Base-by-base conservation (phyloP, 2,888 invertebrate species). In the Embidobia sp. region DNA sequence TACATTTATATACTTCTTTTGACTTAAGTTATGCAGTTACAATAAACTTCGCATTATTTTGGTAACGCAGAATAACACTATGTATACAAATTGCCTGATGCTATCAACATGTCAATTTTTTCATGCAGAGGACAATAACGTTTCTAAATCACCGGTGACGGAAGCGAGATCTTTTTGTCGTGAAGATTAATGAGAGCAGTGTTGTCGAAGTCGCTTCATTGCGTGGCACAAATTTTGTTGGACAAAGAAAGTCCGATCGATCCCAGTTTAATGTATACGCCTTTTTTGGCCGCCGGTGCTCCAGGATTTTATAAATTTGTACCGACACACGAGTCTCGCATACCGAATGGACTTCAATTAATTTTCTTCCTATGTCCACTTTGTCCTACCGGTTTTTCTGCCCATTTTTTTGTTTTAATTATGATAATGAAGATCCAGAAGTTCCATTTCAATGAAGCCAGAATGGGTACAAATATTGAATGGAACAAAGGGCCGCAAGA, bases 161-260 rank as follows among this genome's bases (percentile, higher is more conserved):
- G 40, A 42, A 42, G 18, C 22, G 44, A 22, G 11, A 22, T 11
- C 3, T 46, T 46, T 26, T 53, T 26, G 53, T 8, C 15, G 26
- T 13, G 15, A 40, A 53, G 53, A 53, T 53, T 37, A 37, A 53
- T 37, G 37, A 19, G 5, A 33, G n/a, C 18, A 19, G 4, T 19
- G 18, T 19, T 18, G 31, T 37, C 53, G 37, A 4, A 22, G 27
- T 27, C 13, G 46, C 15, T 27, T 27, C 26, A 37, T 37, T 37
- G 13, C 11, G n/a, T 10, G 51, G n/a, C 35, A 53, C 37, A 35
- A 37, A 40, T 55, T 53, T 55, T 29, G 13, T 6, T 29, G 55
- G n/a, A 55, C 55, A 55, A 55, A 55, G 55, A 55, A 40, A 55
- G 27, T 53, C 18, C 40, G 40, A 55, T 55, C 42, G 42, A 42